These are phyloP conservation scores for Peucedramus taeniatus DNA, from an alignment of 2,113 vertebrate species.

Conservation along the genomic window DNA sequence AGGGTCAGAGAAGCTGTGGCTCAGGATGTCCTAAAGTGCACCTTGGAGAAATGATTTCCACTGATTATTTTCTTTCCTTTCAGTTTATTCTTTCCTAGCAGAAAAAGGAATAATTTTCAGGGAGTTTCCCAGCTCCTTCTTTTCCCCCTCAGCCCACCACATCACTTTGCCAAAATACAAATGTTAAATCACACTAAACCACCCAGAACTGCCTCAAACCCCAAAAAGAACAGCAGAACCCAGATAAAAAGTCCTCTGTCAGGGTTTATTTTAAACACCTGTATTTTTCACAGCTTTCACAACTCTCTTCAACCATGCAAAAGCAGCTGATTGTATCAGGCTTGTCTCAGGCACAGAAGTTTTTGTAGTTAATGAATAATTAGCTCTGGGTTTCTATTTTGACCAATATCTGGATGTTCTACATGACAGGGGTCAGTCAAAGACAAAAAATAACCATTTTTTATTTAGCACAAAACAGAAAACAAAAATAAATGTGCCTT, in stretches of 20 bases:
- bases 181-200: not conserved
- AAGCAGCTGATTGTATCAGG: not conserved
- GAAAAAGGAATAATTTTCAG: not conserved
- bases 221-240: not conserved
- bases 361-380: not conserved
- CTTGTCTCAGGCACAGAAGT: not conserved
- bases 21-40: not conserved
- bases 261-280: not conserved
- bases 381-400: not conserved
- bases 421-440: not conserved
- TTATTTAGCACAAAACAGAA: conserved; percentile 3
- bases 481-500: not conserved
- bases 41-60: not conserved
- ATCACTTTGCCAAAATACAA: not conserved
- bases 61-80: not conserved
- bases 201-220: not conserved
- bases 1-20: not conserved
- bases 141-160: not conserved
- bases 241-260: not conserved
- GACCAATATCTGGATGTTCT: not conserved
- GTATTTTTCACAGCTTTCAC: not conserved
- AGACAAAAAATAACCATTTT: not conserved
- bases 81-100: not conserved
- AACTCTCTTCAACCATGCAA: not conserved
- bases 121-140: not conserved